Base-by-base conservation (phyloP, 2,113 vertebrate genomes). In the Grammomys surdaster region DNA sequence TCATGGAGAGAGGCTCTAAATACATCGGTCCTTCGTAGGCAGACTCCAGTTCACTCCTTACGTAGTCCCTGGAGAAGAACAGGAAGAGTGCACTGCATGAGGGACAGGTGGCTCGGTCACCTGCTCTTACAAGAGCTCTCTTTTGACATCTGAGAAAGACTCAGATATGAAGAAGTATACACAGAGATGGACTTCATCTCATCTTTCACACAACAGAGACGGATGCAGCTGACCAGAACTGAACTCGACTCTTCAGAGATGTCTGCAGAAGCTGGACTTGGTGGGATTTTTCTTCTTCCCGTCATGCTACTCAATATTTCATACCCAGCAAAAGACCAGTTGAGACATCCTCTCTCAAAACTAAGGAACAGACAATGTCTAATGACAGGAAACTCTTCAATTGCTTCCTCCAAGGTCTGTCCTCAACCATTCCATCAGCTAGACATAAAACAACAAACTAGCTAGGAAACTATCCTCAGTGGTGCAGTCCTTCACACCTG, bases 1-100 rank as follows among this genome's bases (percentile, higher is more conserved):
- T 99, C 99, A 99, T 99, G 26, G 99, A 99, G 16, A 99, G 99
- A 87, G 99, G 99, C 96, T 99, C 99, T 98, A 99, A 98, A 96
- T 99, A 99, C 98, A 99, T 99, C 28, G 99, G 99, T 93, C 99
- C 99, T 98, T 99, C 99, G 78, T 99, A 99, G 90, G 99, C 99
- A 0, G 99, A 99, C 94, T 99, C 99, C 98, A 99, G 98, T 96
- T 99, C 99, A 8, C 99, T 99, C 96, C 99, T 99, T 89, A 99
- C 99, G 93, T 99, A 99, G 98, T 99, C 99, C 98, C 99, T 99
- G 95, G 96, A 96, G 19, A 97, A 95, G 40, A 43, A 93, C 97
- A 98, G 14, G 96, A 95, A 94, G 88, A 92, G 94, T 81, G 13
- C 60, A 60, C 75, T 73, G 91, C 48, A 94, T 1, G 19, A 36